Percentiles rank a stretch among this genome's conserved stretches.
Conservation (phyloP, 2,888 invertebrate genomes). For the Synanthedon tipuliformis region DNA sequence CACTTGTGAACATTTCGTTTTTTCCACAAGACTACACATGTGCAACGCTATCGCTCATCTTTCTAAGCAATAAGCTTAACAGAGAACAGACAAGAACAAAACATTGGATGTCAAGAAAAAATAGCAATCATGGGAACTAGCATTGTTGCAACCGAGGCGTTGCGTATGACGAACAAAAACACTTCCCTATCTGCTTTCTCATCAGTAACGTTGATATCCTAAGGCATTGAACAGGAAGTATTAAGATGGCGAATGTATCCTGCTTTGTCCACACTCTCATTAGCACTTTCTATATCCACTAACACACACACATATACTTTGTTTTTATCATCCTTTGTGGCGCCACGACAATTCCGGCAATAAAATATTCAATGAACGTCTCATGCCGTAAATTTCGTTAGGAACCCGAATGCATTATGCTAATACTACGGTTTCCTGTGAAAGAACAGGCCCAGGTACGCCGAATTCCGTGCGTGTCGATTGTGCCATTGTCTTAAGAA, state of each 20-base stretch:
- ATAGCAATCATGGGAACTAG: constrained; percentile 17
- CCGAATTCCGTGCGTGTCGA: constrained; percentile 44
- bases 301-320: constrained; percentile 4
- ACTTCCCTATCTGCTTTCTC: constrained; percentile 21
- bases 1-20: neutral
- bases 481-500: constrained; percentile 25
- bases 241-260: constrained; percentile 15
- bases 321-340: constrained; percentile 27
- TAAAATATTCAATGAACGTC: constrained; percentile 37
- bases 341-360: constrained; percentile 25
- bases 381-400: constrained; percentile 35
- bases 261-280: constrained; percentile 22
- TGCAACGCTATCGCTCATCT: constrained; percentile 23
- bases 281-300: constrained; percentile 18
- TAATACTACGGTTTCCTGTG: constrained; percentile 52
- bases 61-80: constrained; percentile 24
- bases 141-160: constrained; percentile 22
- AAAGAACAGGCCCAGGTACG: constrained; percentile 15
- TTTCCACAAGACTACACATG: neutral
- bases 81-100: constrained; percentile 19
- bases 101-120: neutral
- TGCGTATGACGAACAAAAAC: constrained; percentile 18
- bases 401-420: constrained; percentile 57
- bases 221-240: constrained; percentile 33
- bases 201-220: constrained; percentile 21